Percentiles rank a stretch among this genome's conserved stretches.
Conservation (phyloP, 2,888 invertebrate genomes). For the Volucella bombylans region DNA sequence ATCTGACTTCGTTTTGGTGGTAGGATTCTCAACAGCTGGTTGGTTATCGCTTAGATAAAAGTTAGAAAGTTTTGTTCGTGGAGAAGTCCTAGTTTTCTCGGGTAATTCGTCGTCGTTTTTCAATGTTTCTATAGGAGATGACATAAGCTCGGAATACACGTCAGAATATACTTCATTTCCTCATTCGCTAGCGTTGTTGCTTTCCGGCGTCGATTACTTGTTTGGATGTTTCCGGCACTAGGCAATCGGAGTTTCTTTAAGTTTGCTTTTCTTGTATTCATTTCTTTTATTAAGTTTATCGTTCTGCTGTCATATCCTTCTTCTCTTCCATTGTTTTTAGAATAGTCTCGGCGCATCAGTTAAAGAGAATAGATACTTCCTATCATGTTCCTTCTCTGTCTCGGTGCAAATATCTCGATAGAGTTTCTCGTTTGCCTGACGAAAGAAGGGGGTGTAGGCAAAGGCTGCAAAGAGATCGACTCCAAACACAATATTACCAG, state of each 20-base stretch:
- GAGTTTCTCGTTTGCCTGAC: constrained; percentile 76
- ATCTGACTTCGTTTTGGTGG: constrained; percentile 34
- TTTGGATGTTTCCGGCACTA: constrained; percentile 44
- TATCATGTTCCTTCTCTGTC: constrained; percentile 78
- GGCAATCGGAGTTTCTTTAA: constrained; percentile 79
- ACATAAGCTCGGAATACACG: constrained; percentile 9
- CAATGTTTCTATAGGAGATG: constrained; percentile 25
- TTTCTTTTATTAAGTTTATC: constrained; percentile 62
- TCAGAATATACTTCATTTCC: not conserved
- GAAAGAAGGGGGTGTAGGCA: constrained; percentile 78
- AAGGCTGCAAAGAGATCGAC: constrained; percentile 77
- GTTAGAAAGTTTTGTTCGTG: constrained; percentile 75
- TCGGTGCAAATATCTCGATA: constrained; percentile 54
- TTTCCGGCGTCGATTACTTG: constrained; percentile 75
- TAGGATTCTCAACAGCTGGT: constrained; percentile 6
- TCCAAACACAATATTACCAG: constrained; percentile 82
- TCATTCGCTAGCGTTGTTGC: constrained; percentile 8
- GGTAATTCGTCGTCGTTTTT: not conserved
- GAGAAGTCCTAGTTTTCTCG: constrained; percentile 8
- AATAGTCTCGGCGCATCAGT: constrained; percentile 77
- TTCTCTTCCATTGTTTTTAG: constrained; percentile 77
- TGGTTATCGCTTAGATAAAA: constrained; percentile 71
- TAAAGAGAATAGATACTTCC: constrained; percentile 76
- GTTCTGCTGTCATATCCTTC: constrained; percentile 71
- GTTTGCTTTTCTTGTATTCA: constrained; percentile 79